Percentiles rank a stretch among this genome's conserved stretches.
Evolutionary conservation across 2,888 invertebrate genomes (phyloP).

Genomic region (Hyppa rectilinea): DNA sequence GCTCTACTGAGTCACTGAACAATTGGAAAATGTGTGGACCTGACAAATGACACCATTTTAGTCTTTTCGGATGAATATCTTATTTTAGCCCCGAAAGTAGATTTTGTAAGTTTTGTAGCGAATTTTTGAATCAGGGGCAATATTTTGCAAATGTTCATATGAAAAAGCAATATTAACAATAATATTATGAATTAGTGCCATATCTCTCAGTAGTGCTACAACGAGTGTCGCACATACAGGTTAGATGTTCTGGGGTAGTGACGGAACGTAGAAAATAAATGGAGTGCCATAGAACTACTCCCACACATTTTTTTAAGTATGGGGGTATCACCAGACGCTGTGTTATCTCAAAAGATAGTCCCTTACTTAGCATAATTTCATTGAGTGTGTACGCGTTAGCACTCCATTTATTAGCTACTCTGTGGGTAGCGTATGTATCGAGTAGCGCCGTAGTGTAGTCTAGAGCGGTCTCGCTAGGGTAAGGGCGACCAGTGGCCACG

Average conservation of each 20-base stretch:
- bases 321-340: neutral
- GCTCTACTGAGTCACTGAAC: slow-evolving; percentile 57
- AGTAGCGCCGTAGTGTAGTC: slow-evolving; percentile 79
- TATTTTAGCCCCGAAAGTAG: slow-evolving; percentile 8
- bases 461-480: slow-evolving; percentile 82
- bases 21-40: slow-evolving; percentile 30
- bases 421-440: slow-evolving; percentile 74
- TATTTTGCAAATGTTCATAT: slow-evolving; percentile 31
- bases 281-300: slow-evolving; percentile 24
- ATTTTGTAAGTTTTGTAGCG: slow-evolving; percentile 51
- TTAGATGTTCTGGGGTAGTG: slow-evolving; percentile 78
- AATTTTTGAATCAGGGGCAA: slow-evolving; percentile 5
- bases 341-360: neutral
- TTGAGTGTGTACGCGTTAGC: neutral
- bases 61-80: slow-evolving; percentile 11
- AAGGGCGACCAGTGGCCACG: slow-evolving; percentile 76
- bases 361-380: neutral
- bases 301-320: neutral
- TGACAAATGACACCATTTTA: neutral
- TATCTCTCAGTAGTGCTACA: slow-evolving; percentile 62
- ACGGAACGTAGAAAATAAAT: slow-evolving; percentile 43
- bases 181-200: slow-evolving; percentile 39
- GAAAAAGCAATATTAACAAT: slow-evolving; percentile 45
- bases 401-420: slow-evolving; percentile 37
- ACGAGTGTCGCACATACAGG: slow-evolving; percentile 72